Percentiles rank a stretch among this genome's conserved stretches.
Conservation (phyloP, 64 coral and sea anemone species). For the Porites lutea region DNA sequence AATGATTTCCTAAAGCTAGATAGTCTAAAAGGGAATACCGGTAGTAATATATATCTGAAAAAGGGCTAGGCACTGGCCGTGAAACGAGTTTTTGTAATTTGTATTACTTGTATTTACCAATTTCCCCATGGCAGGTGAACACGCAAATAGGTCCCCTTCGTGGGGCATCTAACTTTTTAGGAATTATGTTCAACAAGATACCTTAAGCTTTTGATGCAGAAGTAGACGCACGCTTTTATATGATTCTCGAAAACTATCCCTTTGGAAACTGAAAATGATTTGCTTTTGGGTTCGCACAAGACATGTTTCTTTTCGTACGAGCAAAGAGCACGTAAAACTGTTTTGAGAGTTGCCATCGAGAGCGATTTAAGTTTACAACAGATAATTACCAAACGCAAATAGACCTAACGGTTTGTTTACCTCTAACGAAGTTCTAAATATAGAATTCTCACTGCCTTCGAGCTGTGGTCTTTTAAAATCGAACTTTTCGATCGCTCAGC, state of each 20-base stretch:
- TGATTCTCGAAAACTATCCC: conserved; percentile 15
- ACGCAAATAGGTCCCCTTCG: too few species aligned
- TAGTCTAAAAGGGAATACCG: too few species aligned
- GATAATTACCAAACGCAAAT: conserved; percentile 25
- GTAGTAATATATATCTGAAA: too few species aligned
- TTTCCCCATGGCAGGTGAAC: too few species aligned
- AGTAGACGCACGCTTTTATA: conserved; percentile 21
- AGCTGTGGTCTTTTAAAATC: conserved; percentile 3
- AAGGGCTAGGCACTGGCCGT: too few species aligned
- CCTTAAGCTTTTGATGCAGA: conserved; percentile 35
- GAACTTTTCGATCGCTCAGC: conserved; percentile 11
- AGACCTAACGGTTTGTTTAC: neutral
- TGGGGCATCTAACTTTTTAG: too few species aligned
- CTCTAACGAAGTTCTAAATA: too few species aligned
- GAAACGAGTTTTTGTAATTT: too few species aligned
- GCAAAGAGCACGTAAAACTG: conserved; percentile 25
- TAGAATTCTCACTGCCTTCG: neutral
- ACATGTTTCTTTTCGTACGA: conserved; percentile 27
- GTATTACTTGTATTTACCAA: too few species aligned
- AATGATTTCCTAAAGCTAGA: too few species aligned
- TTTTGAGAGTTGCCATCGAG: conserved; percentile 25
- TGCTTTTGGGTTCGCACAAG: conserved; percentile 34
- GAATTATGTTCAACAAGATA: too few species aligned
- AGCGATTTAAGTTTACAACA: conserved; percentile 28
- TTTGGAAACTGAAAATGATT: conserved; percentile 33